Conservation (phyloP, 2,113 vertebrate species). For the Mastomys natalensis region DNA sequence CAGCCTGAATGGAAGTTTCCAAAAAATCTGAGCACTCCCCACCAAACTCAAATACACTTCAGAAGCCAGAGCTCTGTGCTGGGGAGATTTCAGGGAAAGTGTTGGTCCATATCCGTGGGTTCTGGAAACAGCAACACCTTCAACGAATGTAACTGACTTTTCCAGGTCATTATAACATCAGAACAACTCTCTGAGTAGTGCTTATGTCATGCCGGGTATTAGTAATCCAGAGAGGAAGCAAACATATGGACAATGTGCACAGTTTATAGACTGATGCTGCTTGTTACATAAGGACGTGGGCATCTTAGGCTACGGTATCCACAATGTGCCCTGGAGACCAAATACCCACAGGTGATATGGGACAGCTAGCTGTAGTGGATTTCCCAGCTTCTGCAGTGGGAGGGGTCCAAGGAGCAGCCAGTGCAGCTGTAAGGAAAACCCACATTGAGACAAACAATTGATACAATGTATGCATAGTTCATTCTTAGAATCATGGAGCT, state of each 20-base stretch:
- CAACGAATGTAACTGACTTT: not conserved
- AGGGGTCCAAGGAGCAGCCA: not conserved
- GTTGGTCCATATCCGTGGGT: not conserved
- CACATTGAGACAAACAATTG: not conserved
- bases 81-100: not conserved
- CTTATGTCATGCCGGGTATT: not conserved
- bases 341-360: too few relatives aligned
- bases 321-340: not conserved
- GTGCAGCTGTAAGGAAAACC: not conserved
- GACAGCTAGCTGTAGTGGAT: not conserved
- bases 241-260: not conserved
- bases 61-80: not conserved
- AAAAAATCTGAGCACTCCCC: not conserved
- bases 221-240: not conserved
- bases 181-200: not conserved
- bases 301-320: not conserved
- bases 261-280: not conserved
- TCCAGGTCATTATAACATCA: not conserved
- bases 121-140: not conserved
- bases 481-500: not conserved
- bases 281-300: not conserved
- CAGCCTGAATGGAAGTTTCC: not conserved
- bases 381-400: not conserved
- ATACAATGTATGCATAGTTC: not conserved
- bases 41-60: not conserved